Base-by-base conservation (phyloP, 2,113 vertebrate genomes). In the Sebastes schlegelii region DNA sequence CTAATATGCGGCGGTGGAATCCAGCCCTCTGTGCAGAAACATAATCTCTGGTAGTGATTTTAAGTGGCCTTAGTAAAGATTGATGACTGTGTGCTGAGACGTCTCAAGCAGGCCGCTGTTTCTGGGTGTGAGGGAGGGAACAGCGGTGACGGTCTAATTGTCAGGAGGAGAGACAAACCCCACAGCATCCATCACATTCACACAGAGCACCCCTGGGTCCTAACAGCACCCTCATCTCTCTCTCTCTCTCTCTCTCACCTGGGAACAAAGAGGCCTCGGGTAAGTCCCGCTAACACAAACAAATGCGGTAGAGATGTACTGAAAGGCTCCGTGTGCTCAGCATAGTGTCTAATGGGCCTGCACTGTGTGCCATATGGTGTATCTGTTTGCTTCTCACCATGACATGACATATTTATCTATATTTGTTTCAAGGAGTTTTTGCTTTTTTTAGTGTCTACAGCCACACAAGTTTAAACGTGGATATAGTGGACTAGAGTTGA, bases 141-240 rank as follows among this genome's bases (percentile, higher is more conserved):
- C 55, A 64, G 80, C 83, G 77, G 69, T 72, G 86, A 90, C 34
- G 43, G 72, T 80, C 34, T 89, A 84, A 92, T 90, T 90, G 81
- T 88, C 81, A 66, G 26, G 85, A 85, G 90, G 74, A 77, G 45
- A 75, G 72, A 85, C 74, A 90, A 89, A 82, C 54, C 71, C 68
- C 72, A 79, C 69, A 80, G 81, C 86, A 92, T 91, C 83, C 83
- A 90, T 94, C 90, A 90, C 83, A 73, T 81, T 89, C 80, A 86
- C 57, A 71, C 80, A 69, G 63, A 80, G 73, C 64, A 43, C 77
- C 80, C 80, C 76, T 52, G 73, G 83, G 83, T 89, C 80, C 74
- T 83, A 62, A 77, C 23, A 77, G 64, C 71, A 68, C 74, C 78
- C 75, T 74, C 3, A 1, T 69, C 70, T 79, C 69, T 66, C 40